Evolutionary conservation across 2,888 invertebrate species (phyloP), one percentile per base, ranked within the genome.

Genomic region (Atethmia centrago): DNA sequence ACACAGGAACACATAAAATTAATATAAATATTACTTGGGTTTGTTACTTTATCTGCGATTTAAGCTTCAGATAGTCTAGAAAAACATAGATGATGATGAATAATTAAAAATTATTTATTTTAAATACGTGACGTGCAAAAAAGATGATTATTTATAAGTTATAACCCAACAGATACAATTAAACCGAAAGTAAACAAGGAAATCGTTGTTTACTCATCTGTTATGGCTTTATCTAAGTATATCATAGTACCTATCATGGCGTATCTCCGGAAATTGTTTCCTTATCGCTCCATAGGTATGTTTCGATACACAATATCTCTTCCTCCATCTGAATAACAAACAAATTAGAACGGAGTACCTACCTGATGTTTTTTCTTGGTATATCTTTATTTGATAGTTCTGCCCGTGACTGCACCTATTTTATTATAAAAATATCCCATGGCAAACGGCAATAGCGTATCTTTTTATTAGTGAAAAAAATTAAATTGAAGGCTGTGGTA

Each of bases 241-340:
- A 82, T 71, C 69, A 79, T 64, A 61, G 40, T 56, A n/a, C n/a
- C n/a, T n/a, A 70, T 55, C 64, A 42, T 45, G 53, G 40, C 71
- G 47, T 71, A 69, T 71, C 69, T 77, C 66, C 70, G 74, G 71
- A 84, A 72, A 80, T 80, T 74, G 77, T 84, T 84, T 83, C 61
- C 75, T 70, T 67, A 59, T 75, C 72, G 64, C 51, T 51, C 68
- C 66, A 56, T 71, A 47, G 63, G 31, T 3, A 36, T 4, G 62
- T 64, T 58, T 36, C 31, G 61, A 83, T 77, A 71, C 63, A 71
- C 51, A 45, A 76, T 74, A 74, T 59, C 21, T 73, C n/a, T 61
- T 45, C n/a, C 58, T 55, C 53, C 36, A 51, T 63, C 65, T 49
- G 49, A 58, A 77, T 73, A 77, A 69, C 62, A 80, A 77, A 72